Evolutionary conservation across 2,888 invertebrate species (phyloP).

Genomic region (Cheilosia pagana): DNA sequence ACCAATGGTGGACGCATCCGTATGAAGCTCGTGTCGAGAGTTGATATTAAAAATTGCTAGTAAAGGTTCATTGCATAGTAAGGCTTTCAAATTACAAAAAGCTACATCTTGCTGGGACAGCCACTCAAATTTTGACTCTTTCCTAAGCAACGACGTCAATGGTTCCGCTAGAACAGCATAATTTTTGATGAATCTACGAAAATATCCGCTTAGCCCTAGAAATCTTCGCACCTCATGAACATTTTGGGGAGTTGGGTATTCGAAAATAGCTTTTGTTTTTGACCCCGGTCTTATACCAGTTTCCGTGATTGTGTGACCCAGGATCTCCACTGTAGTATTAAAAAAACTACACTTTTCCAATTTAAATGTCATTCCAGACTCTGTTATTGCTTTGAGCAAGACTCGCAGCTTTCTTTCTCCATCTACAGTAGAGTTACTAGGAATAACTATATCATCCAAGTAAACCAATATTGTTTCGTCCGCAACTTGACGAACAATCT

Average conservation of each 20-base stretch:
- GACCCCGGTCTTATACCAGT: slow-evolving; percentile 15
- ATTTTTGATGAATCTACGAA: slow-evolving; percentile 17
- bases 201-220: slow-evolving; percentile 4
- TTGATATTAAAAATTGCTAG: slow-evolving; percentile 6
- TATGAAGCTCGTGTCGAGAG: slow-evolving; percentile 12
- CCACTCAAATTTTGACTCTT: slow-evolving; percentile 13
- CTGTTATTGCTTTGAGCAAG: neutral
- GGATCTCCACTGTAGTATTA: neutral
- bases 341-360: slow-evolving; percentile 22
- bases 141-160: slow-evolving; percentile 13
- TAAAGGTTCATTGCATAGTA: slow-evolving; percentile 24
- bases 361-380: slow-evolving; percentile 20
- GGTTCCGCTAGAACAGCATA: slow-evolving; percentile 25
- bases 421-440: neutral
- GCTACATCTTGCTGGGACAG: neutral
- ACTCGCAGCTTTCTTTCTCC: slow-evolving; percentile 5
- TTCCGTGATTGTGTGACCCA: slow-evolving; percentile 9
- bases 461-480: neutral
- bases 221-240: slow-evolving; percentile 20
- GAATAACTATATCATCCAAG: slow-evolving; percentile 11
- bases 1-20: slow-evolving; percentile 9
- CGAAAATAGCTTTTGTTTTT: slow-evolving; percentile 18
- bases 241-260: slow-evolving; percentile 19
- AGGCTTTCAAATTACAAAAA: slow-evolving; percentile 2
- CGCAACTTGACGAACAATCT: neutral